Evolutionary conservation across 2,888 invertebrate species (phyloP).

Genomic region (Ectropis crepuscularia): DNA sequence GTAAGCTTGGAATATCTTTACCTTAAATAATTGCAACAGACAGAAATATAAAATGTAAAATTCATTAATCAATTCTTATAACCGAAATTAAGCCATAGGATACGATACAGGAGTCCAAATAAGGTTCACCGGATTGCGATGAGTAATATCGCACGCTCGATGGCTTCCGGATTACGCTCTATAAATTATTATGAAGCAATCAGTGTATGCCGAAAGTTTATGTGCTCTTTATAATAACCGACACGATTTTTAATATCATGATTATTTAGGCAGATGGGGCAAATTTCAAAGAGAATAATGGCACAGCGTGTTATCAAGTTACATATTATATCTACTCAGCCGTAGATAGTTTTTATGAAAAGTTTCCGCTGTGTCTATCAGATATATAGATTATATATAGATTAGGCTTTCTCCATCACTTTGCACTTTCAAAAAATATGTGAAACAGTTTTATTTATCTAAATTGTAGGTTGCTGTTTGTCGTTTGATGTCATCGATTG

Average conservation of each 20-base stretch:
- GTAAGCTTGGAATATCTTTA: too few species aligned
- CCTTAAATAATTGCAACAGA: too few species aligned
- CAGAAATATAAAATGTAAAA: background rate
- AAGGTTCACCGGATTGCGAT: constrained; percentile 61
- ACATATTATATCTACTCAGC: too few species aligned
- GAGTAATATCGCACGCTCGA: constrained; percentile 75
- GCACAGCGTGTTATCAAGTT: too few species aligned
- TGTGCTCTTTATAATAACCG: constrained; percentile 47
- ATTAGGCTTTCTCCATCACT: too few species aligned
- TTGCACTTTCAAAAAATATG: too few species aligned
- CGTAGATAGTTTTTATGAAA: too few species aligned
- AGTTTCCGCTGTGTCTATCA: too few species aligned
- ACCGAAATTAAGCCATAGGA: constrained; percentile 59
- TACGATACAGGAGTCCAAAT: constrained; percentile 53
- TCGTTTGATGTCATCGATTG: too few species aligned
- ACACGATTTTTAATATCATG: constrained; percentile 40
- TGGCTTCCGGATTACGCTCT: constrained; percentile 75
- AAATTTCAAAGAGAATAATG: background rate
- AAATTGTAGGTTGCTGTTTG: too few species aligned
- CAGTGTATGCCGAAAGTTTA: constrained; percentile 78
- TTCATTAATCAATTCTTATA: constrained; percentile 41
- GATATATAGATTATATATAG: too few species aligned
- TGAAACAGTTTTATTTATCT: too few species aligned
- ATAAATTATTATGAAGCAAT: constrained; percentile 83
- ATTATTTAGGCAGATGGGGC: background rate